Evolutionary conservation across 2,797 vertebrate species (phyloP).

Genomic region (Melanotaenia pygmaea): DNA sequence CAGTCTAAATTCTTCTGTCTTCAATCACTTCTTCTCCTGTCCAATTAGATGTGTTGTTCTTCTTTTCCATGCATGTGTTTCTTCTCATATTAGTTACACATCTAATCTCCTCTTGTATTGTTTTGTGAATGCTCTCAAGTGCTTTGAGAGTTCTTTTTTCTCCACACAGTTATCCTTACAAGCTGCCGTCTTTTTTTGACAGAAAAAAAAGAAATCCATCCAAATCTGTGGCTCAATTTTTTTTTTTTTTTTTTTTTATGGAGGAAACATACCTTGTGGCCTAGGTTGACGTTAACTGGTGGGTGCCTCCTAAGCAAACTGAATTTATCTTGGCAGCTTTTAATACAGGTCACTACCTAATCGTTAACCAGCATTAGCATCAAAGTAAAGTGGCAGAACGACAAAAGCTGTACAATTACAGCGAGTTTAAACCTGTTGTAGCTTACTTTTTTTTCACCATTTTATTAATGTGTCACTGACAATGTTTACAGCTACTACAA

Average conservation of each 20-base stretch:
- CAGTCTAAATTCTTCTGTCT: no score
- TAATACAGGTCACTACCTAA: neutral
- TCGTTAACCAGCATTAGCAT: neutral
- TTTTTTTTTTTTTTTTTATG: neutral
- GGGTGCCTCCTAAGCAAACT: neutral
- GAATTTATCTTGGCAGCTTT: neutral
- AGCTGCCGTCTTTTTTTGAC: neutral
- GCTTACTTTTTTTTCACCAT: neutral
- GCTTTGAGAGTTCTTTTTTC: neutral
- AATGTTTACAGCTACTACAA: neutral
- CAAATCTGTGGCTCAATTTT: neutral
- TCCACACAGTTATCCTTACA: neutral
- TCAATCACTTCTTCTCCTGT: no score
- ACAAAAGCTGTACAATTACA: neutral
- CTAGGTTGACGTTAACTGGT: neutral
- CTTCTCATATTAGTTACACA: no score
- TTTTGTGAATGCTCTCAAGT: neutral
- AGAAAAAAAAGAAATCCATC: neutral
- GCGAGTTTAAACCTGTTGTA: neutral
- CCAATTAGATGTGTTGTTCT: no score
- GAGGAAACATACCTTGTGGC: neutral
- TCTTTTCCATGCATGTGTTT: no score
- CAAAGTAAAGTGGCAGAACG: neutral
- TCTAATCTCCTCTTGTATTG: no score
- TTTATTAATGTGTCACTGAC: no score